These are phyloP conservation scores for Laterallus jamaicensis DNA, from an alignment of 2,113 vertebrate genomes.

Conservation along the genomic window DNA sequence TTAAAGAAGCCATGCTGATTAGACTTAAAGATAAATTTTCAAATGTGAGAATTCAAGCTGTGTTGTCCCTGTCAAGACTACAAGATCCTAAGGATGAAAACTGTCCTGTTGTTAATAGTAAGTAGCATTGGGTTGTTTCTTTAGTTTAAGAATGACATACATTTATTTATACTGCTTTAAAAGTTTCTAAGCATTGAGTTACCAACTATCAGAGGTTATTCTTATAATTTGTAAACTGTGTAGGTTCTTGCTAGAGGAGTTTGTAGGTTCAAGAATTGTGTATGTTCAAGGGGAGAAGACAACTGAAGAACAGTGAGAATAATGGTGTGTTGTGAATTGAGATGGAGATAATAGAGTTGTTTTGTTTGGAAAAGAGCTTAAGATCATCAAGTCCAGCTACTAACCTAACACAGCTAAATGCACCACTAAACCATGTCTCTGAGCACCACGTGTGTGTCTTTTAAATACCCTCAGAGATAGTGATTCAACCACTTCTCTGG, in stretches of 20 bases:
- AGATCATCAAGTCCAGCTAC: no score
- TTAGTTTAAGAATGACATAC: not conserved
- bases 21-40: constrained; percentile 93
- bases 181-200: not conserved
- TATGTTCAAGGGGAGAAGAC: not conserved
- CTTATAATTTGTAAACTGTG: not conserved
- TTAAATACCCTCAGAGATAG: no score
- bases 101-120: constrained; percentile 89
- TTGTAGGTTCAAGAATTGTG: not conserved
- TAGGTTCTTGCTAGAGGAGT: not conserved
- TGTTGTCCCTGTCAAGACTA: constrained; percentile 91
- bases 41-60: constrained; percentile 93
- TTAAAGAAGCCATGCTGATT: constrained; percentile 91
- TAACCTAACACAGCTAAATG: no score
- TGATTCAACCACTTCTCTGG: no score
- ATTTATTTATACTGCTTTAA: not conserved
- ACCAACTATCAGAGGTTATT: not conserved
- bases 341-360: not conserved
- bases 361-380: no score
- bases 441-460: no score
- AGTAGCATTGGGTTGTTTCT: not conserved
- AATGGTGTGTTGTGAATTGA: not conserved
- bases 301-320: not conserved
- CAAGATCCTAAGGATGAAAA: constrained; percentile 89
- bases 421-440: no score